Evolutionary conservation across 2,113 vertebrate species (phyloP).

Genomic region (Sphyrna mokarran): DNA sequence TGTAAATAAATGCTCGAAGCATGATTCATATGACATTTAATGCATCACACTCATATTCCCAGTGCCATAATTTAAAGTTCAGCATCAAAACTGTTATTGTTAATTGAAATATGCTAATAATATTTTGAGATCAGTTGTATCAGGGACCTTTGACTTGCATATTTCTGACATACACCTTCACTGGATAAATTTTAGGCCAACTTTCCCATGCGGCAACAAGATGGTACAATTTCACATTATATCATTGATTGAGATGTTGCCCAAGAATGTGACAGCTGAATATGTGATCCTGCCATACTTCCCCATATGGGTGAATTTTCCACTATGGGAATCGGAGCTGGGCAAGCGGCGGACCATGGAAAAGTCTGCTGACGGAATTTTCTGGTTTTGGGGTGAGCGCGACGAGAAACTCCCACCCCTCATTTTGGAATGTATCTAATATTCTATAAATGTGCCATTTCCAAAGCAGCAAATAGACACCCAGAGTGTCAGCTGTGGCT

Average conservation of each 20-base stretch:
- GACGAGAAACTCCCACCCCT: too few species aligned
- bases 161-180: background rate
- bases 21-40: background rate
- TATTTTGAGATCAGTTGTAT: background rate
- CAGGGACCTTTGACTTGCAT: background rate
- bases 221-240: background rate
- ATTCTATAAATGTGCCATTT: background rate
- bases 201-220: background rate
- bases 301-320: background rate
- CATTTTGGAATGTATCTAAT: background rate
- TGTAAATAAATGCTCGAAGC: background rate
- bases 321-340: too few species aligned
- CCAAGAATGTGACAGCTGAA: background rate
- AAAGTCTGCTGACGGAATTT: too few species aligned
- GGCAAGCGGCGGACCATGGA: too few species aligned
- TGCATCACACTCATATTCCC: background rate
- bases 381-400: too few species aligned
- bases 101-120: background rate
- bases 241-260: background rate
- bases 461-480: background rate
- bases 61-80: background rate
- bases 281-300: background rate
- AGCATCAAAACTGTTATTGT: background rate
- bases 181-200: background rate
- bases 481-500: conserved; percentile 11